Conservation (phyloP, 1,140 invertebrate genomes). For the Ruditapes philippinarum region DNA sequence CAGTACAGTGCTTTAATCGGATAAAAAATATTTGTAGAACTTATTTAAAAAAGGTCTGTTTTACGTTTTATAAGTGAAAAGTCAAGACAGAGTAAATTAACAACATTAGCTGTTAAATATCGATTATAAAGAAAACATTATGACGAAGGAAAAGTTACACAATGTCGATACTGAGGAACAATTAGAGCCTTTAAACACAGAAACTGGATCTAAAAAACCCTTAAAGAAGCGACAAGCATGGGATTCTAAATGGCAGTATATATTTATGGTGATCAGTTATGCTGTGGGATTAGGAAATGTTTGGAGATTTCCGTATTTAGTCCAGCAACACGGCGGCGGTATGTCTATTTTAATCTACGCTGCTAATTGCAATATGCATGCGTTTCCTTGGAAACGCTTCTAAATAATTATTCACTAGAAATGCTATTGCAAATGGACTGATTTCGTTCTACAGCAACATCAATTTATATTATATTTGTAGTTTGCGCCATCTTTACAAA, state of each 20-base stretch:
- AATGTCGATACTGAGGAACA: constrained; percentile 46
- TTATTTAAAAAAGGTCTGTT: too few relatives aligned
- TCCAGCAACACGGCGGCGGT: constrained; percentile 83
- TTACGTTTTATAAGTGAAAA: too few relatives aligned
- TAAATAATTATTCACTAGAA: background rate
- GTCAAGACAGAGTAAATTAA: background rate
- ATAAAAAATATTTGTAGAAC: too few relatives aligned
- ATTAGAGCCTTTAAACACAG: constrained; percentile 45
- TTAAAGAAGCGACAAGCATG: constrained; percentile 67
- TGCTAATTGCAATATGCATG: background rate
- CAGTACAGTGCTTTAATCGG: too few relatives aligned
- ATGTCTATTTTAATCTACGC: constrained; percentile 4
- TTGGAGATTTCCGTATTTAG: constrained; percentile 84
- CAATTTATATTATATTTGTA: too few relatives aligned
- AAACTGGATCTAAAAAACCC: constrained; percentile 21
- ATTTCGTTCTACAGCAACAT: too few relatives aligned
- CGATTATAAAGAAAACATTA: constrained; percentile 6
- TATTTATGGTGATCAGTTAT: constrained; percentile 84
- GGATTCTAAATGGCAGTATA: constrained; percentile 82
- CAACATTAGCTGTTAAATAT: background rate
- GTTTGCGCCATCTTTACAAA: too few relatives aligned
- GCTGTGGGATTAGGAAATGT: constrained; percentile 84
- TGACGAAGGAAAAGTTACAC: constrained; percentile 36
- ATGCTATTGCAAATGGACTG: too few relatives aligned
- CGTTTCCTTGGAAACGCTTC: constrained; percentile 24